Evolutionary conservation across 2,113 vertebrate species (phyloP), one percentile per base, ranked within the genome.

Genomic region (Gallinago jamesoni): DNA sequence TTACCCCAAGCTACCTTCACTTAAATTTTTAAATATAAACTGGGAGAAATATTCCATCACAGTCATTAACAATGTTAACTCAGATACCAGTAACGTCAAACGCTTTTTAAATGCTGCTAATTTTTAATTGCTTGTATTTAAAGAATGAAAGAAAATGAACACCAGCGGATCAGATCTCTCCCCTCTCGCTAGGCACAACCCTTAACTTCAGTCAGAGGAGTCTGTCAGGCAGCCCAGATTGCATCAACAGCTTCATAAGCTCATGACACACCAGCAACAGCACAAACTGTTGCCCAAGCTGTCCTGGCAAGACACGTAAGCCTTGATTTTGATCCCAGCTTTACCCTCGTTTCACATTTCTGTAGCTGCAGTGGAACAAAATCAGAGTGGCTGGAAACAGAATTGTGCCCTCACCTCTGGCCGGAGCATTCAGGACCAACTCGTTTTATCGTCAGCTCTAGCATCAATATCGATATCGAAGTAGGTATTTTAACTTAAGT

Each of bases 241-340:
- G 56, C 83, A 89, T 90, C 90, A 90, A 95, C 72, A 92, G 87
- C 82, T 85, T 86, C 85, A 75, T 56, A 91, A 95, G 79, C 90
- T 92, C 79, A 85, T 74, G 72, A 94, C 85, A 94, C 88, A 93
- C 47, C 56, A 94, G 83, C 64, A 96, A 52, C 83, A 89, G 88
- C 52, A 86, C 75, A 83, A 64, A 95, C 69, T 68, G 77, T 60
- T 90, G 85, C 56, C 85, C 88, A 92, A 75, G 68, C 56, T 72
- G 66, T 84, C 90, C 80, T 93, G 92, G 96, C 83, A 92, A 67
- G 85, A 90, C 90, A 92, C 50, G 60, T 48, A 93, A 96, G 93
- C 68, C 64, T 88, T 84, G 80, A 78, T 67, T 84, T 88, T 68
- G 68, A 94, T 94, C 85, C 92, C 90, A 90, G 80, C 83, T 92